phyloP scores from a whole-genome alignment of 2,797 vertebrate species.

The Sebastes kiyomatsui region DNA sequence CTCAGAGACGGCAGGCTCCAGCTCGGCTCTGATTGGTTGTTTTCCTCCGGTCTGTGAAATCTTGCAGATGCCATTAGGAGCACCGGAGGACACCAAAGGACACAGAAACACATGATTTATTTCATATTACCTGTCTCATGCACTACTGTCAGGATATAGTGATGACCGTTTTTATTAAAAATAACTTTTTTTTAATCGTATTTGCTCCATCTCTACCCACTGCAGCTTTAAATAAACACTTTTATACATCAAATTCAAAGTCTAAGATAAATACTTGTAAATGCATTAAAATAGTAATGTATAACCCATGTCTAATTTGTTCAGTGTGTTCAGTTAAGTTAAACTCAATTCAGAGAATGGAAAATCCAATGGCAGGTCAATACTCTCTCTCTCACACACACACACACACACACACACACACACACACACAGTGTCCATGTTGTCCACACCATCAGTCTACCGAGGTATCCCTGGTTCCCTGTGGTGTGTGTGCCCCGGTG shows the following conservation, averaged over 20 bases:
- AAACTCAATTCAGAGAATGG: constrained; percentile 10
- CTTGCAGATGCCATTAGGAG: too few species aligned
- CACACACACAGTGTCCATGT: constrained; percentile 36
- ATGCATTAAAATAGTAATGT: not conserved
- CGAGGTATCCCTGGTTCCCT: constrained; percentile 56
- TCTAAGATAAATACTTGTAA: not conserved
- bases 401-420: constrained; percentile 8
- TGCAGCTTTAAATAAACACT: not conserved
- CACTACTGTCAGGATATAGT: too few species aligned
- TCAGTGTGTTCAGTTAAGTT: constrained; percentile 3
- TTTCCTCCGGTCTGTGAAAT: rapidly evolving
- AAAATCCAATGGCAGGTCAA: constrained; percentile 39
- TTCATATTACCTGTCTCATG: too few species aligned
- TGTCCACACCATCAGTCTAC: constrained; percentile 59
- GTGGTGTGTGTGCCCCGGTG: constrained; percentile 65
- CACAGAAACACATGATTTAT: too few species aligned
- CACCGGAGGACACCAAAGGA: too few species aligned
- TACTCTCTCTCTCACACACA: not conserved
- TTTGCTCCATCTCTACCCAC: too few species aligned
- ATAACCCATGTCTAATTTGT: constrained; percentile 1
- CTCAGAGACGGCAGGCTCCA: too few species aligned
- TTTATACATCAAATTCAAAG: not conserved
- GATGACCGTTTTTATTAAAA: too few species aligned
- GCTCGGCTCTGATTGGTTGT: too few species aligned
- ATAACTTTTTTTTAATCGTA: too few species aligned